Evolutionary conservation across 2,888 invertebrate species (phyloP).

Genomic region (Macrophya alboannulata): DNA sequence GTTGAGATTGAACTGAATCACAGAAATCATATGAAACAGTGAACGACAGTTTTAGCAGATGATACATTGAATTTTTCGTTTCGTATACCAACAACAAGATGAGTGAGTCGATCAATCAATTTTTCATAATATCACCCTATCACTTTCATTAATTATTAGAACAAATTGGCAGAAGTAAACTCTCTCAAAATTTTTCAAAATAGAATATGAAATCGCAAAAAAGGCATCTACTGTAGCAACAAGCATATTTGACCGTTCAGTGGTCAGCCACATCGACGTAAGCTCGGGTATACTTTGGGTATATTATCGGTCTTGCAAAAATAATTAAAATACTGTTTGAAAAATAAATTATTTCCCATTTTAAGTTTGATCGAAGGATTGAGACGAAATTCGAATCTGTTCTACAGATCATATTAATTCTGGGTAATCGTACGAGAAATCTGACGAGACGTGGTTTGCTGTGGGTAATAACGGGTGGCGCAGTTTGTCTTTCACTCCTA

Average conservation of each 20-base stretch:
- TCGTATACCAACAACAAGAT: conserved; percentile 1
- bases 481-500: not conserved
- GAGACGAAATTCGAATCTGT: not conserved
- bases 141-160: not conserved
- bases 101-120: not conserved
- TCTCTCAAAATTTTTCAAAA: not conserved
- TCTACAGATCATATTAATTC: not conserved
- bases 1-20: conserved; percentile 67
- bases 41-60: not conserved
- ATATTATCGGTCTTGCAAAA: not conserved
- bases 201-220: not conserved
- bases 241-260: not conserved
- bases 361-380: not conserved
- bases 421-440: not conserved
- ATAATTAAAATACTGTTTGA: not conserved
- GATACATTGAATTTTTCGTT: not conserved
- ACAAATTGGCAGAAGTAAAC: not conserved
- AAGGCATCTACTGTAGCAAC: not conserved
- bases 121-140: not conserved
- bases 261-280: not conserved
- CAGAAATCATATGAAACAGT: not conserved
- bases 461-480: not conserved
- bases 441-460: not conserved
- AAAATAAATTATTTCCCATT: not conserved
- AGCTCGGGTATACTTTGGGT: not conserved